Evolutionary conservation across 2,888 invertebrate species (phyloP).

Genomic region (Eurytoma adleriae): DNA sequence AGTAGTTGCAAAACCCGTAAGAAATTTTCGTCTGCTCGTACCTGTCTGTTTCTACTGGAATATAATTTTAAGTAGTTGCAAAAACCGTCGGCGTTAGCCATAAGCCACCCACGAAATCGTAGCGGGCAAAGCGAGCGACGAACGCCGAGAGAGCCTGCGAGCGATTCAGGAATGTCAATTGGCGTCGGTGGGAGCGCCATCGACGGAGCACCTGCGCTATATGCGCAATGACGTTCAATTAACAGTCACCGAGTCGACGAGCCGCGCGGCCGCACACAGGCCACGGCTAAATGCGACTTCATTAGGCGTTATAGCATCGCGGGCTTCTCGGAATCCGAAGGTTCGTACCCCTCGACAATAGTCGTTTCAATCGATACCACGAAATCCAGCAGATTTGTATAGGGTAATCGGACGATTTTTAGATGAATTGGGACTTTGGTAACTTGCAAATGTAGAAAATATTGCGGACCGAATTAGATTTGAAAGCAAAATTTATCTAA

Average conservation of each 20-base stretch:
- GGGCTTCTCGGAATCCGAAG: background rate
- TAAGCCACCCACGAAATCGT: constrained; percentile 8
- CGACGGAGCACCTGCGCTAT: background rate
- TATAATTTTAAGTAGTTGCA: too few species aligned
- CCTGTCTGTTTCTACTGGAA: too few species aligned
- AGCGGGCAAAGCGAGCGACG: too few species aligned
- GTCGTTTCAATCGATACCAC: too few species aligned
- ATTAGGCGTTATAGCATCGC: constrained; percentile 20
- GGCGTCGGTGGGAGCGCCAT: constrained; percentile 25
- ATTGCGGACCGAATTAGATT: too few species aligned
- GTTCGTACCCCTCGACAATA: background rate
- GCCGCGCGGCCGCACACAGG: background rate
- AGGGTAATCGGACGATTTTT: background rate
- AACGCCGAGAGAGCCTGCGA: background rate
- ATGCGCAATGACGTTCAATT: constrained; percentile 16
- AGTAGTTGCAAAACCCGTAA: too few species aligned
- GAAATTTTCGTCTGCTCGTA: too few species aligned
- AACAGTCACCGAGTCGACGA: background rate
- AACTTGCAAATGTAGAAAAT: too few species aligned
- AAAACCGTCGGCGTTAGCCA: too few species aligned
- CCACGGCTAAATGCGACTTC: constrained; percentile 24
- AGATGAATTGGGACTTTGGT: background rate
- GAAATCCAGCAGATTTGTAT: background rate
- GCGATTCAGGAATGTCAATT: constrained; percentile 39
- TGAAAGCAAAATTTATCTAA: too few species aligned